Conservation (phyloP, 2,113 vertebrate genomes). For the Pachyramphus minor region DNA sequence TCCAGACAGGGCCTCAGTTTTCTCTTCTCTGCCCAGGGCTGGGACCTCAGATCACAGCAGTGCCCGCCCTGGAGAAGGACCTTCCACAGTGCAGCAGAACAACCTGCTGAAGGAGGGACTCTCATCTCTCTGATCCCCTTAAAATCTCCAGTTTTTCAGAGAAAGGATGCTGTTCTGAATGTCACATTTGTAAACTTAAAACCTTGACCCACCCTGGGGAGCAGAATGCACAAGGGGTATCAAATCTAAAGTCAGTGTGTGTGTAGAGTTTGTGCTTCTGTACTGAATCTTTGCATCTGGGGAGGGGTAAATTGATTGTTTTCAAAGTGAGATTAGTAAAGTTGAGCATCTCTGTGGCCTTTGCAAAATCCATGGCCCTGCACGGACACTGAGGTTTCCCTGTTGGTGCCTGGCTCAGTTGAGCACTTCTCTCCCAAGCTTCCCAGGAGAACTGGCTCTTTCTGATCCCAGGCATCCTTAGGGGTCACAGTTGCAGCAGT, state of each 20-base stretch:
- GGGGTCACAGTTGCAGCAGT: background rate
- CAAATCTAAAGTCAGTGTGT: background rate
- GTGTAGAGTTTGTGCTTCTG: background rate
- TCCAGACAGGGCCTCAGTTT: background rate
- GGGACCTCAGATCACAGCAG: background rate
- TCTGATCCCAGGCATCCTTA: background rate
- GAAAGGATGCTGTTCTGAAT: background rate
- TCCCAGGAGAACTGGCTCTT: background rate
- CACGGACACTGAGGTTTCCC: background rate
- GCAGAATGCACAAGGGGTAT: background rate
- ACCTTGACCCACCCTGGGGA: background rate
- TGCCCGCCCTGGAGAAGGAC: background rate
- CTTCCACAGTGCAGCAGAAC: background rate
- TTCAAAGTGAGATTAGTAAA: background rate
- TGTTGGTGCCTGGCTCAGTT: too few relatives aligned
- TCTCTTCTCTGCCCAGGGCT: background rate
- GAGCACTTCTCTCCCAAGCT: background rate
- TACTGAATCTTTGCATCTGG: background rate
- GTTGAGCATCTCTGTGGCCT: background rate
- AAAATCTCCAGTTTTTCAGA: background rate
- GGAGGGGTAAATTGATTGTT: accelerated
- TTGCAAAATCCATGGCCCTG: accelerated
- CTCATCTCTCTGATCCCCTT: background rate
- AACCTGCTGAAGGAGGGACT: background rate
- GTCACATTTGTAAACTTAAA: background rate